Percentiles rank a stretch among this genome's conserved stretches.
These are phyloP conservation scores for Crossocerus cetratus DNA, from an alignment of 2,888 invertebrate genomes.

Conservation along the genomic window DNA sequence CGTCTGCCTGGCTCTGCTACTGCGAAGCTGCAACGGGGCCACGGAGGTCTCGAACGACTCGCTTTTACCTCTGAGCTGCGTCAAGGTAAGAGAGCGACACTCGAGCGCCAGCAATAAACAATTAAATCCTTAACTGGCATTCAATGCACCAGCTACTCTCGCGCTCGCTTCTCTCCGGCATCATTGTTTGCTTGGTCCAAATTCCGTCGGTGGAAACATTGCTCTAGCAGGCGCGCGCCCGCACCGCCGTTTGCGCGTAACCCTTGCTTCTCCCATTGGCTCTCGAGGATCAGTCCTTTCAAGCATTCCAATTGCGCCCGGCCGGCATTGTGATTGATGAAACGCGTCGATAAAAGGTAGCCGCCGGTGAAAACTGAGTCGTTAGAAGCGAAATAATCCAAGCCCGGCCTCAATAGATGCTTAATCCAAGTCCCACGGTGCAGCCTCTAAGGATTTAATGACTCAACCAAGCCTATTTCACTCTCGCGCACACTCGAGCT, in stretches of 20 bases:
- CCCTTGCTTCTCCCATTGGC: too few relatives aligned
- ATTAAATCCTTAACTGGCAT: slow-evolving; percentile 34
- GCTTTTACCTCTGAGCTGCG: slow-evolving; percentile 68
- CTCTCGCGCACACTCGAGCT: neutral
- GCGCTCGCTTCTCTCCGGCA: slow-evolving; percentile 5
- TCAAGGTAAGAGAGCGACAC: slow-evolving; percentile 65
- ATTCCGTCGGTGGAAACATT: slow-evolving; percentile 31
- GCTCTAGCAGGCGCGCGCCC: neutral
- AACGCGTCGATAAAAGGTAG: too few relatives aligned
- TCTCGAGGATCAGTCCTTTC: too few relatives aligned
- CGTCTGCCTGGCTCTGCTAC: slow-evolving; percentile 66
- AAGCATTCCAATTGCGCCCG: too few relatives aligned
- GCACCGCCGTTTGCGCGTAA: too few relatives aligned
- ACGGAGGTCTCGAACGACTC: slow-evolving; percentile 60
- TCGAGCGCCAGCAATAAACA: slow-evolving; percentile 10
- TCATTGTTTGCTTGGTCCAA: slow-evolving; percentile 28
- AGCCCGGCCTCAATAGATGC: too few relatives aligned
- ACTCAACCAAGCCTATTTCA: too few relatives aligned
- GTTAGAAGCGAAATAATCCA: too few relatives aligned
- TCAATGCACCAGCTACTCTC: slow-evolving; percentile 10
- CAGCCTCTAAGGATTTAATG: too few relatives aligned
- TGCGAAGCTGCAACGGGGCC: slow-evolving; percentile 60
- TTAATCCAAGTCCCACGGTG: too few relatives aligned
- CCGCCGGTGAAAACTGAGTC: too few relatives aligned
- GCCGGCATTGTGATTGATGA: too few relatives aligned